phyloP scores from a whole-genome alignment of 2,888 invertebrate genomes.

The Oegoconia quadripuncta region DNA sequence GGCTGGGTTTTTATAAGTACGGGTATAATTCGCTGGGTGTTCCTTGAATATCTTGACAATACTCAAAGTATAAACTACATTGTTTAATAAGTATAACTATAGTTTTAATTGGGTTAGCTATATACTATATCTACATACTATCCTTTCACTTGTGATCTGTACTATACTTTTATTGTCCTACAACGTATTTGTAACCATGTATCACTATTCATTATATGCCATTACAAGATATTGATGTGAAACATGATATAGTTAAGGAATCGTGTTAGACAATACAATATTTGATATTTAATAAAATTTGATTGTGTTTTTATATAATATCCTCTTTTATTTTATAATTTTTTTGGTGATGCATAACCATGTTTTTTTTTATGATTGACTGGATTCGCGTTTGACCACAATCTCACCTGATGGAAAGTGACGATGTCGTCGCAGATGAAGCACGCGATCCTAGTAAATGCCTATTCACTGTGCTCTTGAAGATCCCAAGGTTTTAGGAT shows the following conservation, averaged over 20 bases:
- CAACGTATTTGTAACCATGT: slow-evolving; percentile 66
- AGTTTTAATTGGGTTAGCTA: neutral
- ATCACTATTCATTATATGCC: slow-evolving; percentile 59
- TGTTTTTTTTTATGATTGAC: too few species aligned
- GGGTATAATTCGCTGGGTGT: too few species aligned
- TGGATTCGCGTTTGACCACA: too few species aligned
- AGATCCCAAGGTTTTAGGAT: too few species aligned
- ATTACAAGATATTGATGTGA: slow-evolving; percentile 73
- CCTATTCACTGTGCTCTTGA: too few species aligned
- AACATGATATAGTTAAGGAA: slow-evolving; percentile 77
- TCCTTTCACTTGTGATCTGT: slow-evolving; percentile 3
- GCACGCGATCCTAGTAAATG: too few species aligned
- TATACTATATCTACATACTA: neutral
- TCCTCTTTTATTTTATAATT: slow-evolving; percentile 41
- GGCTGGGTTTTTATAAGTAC: too few species aligned
- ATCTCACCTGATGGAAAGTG: too few species aligned
- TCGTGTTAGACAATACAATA: slow-evolving; percentile 80
- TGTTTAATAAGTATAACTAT: neutral
- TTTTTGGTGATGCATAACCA: too few species aligned
- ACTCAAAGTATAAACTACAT: too few species aligned
- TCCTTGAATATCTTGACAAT: too few species aligned
- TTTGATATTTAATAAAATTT: slow-evolving; percentile 79
- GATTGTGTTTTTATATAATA: slow-evolving; percentile 72
- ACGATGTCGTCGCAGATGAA: too few species aligned
- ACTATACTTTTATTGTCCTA: slow-evolving; percentile 27